Base-by-base conservation (phyloP, 2,888 invertebrate genomes). In the Cephalotes varians region DNA sequence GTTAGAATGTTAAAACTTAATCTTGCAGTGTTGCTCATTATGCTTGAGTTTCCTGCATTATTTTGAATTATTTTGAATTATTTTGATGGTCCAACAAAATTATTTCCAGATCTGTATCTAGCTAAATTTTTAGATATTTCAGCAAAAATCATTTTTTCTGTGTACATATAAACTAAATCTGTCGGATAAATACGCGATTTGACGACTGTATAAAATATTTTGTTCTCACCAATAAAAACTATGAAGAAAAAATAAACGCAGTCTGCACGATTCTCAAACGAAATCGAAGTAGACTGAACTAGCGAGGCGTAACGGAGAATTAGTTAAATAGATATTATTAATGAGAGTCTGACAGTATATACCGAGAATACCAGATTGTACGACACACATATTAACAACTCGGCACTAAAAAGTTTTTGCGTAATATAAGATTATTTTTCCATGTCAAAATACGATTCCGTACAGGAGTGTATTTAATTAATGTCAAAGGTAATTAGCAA, bases 271-370 rank as follows among this genome's bases (percentile, higher is more conserved):
- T 82, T 81, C 81, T 58, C 83, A 44, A 56, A 34, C 12, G 81
- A 65, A 67, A 81, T 73, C 44, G 81, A 40, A 81, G 60, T 56
- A 74, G 58, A 65, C 67, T 81, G 58, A 81, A n/a, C 31, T 81
- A 65, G 31, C 81, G 85, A 85, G 62, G 82, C 89, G 90, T 90
- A 83, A 90, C 88, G 85, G 77, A 54, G 83, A 87, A 89, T 90
- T 90, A 90, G 88, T 90, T 88, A 90, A 90, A 81, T 84, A 85
- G 84, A 81, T 76, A 89, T 87, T 90, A 90, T 90, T 90, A 90
- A 90, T 90, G 90, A 87, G 89, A 89, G 86, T 84, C 85, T 79
- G 83, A 81, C 84, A 86, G 83, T 58, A 76, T 58, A 76, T 73
- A 86, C 80, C 72, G 87, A 85, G 83, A 83, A 84, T 73, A 81